A percentile compares a stretch with the other conserved stretches of the same genome.
These are phyloP conservation scores for Solenodon paradoxus DNA, from an alignment of 2,113 vertebrate genomes.

Conservation along the genomic window DNA sequence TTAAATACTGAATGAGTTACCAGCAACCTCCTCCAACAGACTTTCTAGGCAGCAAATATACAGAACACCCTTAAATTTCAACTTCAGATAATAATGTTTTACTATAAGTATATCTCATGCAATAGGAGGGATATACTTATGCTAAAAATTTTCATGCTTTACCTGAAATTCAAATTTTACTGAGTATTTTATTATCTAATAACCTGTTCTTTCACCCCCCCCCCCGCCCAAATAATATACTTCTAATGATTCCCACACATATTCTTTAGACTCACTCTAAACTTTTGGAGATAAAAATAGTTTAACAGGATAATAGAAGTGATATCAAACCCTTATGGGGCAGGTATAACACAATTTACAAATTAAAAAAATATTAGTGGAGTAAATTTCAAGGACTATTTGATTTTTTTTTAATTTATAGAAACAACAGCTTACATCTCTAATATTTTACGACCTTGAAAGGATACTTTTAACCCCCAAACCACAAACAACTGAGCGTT, in stretches of 20 bases:
- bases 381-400: background rate
- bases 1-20: background rate
- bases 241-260: background rate
- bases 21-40: background rate
- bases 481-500: background rate
- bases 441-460: background rate
- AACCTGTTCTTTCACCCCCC: background rate
- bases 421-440: background rate
- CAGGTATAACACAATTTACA: background rate
- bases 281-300: background rate
- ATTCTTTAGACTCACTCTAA: background rate
- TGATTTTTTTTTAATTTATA: background rate
- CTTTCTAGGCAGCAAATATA: background rate
- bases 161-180: conserved; percentile 21
- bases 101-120: background rate
- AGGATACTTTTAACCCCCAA: background rate
- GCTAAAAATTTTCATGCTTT: background rate
- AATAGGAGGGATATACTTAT: background rate
- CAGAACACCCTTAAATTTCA: background rate
- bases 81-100: background rate
- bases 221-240: background rate
- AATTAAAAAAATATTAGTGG: background rate
- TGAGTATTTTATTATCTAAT: background rate
- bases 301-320: conserved; percentile 19
- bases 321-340: background rate